Conservation (phyloP, 2,797 vertebrate species). For the Cryptoblepharus egeriae region DNA sequence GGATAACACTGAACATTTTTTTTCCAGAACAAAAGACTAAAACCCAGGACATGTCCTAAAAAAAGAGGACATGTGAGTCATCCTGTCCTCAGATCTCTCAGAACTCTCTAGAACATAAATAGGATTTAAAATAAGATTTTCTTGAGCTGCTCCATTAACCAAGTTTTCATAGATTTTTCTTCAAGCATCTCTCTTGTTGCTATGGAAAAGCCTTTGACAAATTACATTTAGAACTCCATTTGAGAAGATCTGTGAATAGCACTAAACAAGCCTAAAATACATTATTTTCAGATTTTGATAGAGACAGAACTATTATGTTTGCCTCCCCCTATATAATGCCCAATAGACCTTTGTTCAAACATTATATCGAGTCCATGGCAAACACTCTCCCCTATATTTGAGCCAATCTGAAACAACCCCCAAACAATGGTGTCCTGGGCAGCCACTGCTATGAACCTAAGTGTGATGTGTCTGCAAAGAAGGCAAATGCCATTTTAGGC, state of each 20-base stretch:
- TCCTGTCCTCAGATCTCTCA: too few species aligned
- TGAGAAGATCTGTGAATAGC: not conserved
- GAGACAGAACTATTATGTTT: not conserved
- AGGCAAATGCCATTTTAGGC: too few species aligned
- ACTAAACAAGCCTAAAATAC: not conserved
- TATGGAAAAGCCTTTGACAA: not conserved
- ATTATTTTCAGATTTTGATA: not conserved
- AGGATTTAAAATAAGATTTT: not conserved
- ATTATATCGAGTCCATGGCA: too few species aligned
- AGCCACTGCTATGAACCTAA: too few species aligned
- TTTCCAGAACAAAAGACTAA: too few species aligned
- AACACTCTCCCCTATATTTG: too few species aligned
- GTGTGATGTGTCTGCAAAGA: too few species aligned
- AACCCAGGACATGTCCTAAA: too few species aligned
- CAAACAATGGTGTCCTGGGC: too few species aligned
- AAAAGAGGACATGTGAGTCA: too few species aligned
- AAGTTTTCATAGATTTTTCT: not conserved
- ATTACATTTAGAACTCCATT: not conserved
- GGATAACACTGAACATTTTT: too few species aligned
- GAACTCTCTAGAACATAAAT: too few species aligned
- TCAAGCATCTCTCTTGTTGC: not conserved
- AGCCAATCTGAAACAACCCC: not conserved
- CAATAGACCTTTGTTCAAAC: not conserved
- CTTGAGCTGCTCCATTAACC: fast-evolving
- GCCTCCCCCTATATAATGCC: not conserved